phyloP scores from a whole-genome alignment of 2,113 vertebrate genomes.

The Amia ocellicauda region DNA sequence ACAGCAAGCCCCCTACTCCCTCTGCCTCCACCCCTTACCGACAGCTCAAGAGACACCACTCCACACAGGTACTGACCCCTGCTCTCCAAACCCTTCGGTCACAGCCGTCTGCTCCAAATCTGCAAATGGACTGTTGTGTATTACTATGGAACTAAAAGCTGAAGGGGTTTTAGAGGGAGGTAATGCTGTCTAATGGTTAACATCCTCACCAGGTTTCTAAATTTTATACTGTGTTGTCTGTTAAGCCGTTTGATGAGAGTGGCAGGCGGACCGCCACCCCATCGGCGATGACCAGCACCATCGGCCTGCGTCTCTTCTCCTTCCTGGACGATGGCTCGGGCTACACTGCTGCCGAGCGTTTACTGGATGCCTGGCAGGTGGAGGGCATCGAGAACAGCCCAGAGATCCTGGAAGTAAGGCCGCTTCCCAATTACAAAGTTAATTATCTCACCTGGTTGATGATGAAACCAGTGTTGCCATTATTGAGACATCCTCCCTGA shows the following conservation, averaged over 20 bases:
- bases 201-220: no score
- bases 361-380: constrained; percentile 87
- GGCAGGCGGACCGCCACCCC: constrained; percentile 74
- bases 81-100: background rate
- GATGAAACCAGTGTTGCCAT: no score
- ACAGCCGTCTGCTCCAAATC: no score
- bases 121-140: no score
- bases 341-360: constrained; percentile 69
- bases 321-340: constrained; percentile 86
- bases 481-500: no score
- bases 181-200: no score
- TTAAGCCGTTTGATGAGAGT: constrained; percentile 86
- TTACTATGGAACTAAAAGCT: no score
- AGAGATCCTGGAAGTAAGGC: constrained; percentile 86
- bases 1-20: constrained; percentile 68
- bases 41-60: constrained; percentile 87
- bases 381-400: constrained; percentile 87
- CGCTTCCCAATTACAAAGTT: no score
- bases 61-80: constrained; percentile 76
- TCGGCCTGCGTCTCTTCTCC: constrained; percentile 83
- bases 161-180: no score
- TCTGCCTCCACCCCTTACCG: constrained; percentile 88
- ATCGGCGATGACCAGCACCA: constrained; percentile 68
- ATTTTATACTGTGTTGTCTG: background rate
- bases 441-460: no score